These are phyloP conservation scores for Synanthedon formicaeformis DNA, from an alignment of 2,888 invertebrate genomes.

Conservation along the genomic window DNA sequence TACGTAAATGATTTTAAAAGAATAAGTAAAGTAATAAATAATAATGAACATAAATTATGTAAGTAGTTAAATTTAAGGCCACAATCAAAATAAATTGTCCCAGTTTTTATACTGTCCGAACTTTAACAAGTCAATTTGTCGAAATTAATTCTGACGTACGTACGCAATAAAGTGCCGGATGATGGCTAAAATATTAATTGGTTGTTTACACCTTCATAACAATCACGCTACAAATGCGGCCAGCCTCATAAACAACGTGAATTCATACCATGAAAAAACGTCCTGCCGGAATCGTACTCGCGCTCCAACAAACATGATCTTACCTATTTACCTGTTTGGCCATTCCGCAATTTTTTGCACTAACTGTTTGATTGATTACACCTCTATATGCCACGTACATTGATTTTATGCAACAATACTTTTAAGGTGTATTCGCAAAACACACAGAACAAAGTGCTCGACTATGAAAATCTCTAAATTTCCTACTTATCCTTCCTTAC, in stretches of 20 bases:
- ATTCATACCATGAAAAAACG: constrained; percentile 10
- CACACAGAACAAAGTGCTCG: too few species aligned
- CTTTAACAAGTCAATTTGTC: background rate
- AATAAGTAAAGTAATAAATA: too few species aligned
- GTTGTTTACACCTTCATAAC: constrained; percentile 3
- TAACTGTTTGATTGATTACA: constrained; percentile 6
- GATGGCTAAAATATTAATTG: constrained; percentile 2
- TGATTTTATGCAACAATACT: background rate
- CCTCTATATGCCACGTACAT: background rate
- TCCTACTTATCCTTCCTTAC: too few species aligned
- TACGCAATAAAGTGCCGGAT: constrained; percentile 8
- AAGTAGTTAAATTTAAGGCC: too few species aligned
- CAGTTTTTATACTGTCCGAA: too few species aligned
- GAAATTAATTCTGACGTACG: background rate
- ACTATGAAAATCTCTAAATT: too few species aligned
- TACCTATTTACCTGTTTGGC: constrained; percentile 1
- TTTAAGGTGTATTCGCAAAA: too few species aligned
- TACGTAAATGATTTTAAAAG: too few species aligned
- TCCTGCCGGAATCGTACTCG: constrained; percentile 15
- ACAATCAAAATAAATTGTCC: too few species aligned
- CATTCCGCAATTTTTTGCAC: constrained; percentile 6
- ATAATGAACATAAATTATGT: too few species aligned
- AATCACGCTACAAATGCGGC: constrained; percentile 13
- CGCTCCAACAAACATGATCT: constrained; percentile 6
- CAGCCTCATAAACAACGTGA: constrained; percentile 7